A percentile compares a stretch with the other conserved stretches of the same genome.
Evolutionary conservation across 2,888 invertebrate species (phyloP).

Genomic region (Furcula furcula): DNA sequence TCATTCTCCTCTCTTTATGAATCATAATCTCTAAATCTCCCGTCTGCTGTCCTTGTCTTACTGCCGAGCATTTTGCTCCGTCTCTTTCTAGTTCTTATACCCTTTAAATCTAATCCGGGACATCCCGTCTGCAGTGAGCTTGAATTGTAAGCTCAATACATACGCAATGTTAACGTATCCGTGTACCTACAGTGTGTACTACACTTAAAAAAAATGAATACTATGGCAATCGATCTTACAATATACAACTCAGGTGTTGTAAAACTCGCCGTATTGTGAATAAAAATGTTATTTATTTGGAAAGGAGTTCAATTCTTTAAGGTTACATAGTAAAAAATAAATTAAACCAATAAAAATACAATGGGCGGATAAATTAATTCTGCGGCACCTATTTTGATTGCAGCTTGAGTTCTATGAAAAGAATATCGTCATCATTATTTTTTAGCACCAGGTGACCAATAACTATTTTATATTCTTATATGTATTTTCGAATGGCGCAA

Average conservation of each 20-base stretch:
- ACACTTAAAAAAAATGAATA: slow-evolving; percentile 3
- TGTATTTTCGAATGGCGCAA: neutral
- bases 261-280: neutral
- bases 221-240: neutral
- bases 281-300: slow-evolving; percentile 3
- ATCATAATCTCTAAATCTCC: slow-evolving; percentile 81
- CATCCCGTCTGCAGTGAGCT: slow-evolving; percentile 69
- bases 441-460: neutral
- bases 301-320: slow-evolving; percentile 3
- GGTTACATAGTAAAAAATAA: slow-evolving; percentile 3
- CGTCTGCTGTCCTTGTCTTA: slow-evolving; percentile 55
- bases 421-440: slow-evolving; percentile 2
- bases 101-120: slow-evolving; percentile 80
- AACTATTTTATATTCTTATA: neutral
- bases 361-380: slow-evolving; percentile 4
- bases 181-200: slow-evolving; percentile 6
- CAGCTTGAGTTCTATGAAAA: slow-evolving; percentile 1
- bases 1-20: slow-evolving; percentile 78
- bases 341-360: slow-evolving; percentile 4
- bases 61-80: slow-evolving; percentile 34
- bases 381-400: slow-evolving; percentile 4
- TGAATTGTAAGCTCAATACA: slow-evolving; percentile 42
- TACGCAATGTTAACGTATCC: slow-evolving; percentile 26
- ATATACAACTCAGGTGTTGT: neutral
- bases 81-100: slow-evolving; percentile 74